These are phyloP conservation scores for Ophioninae sp. DNA, from an alignment of 2,888 invertebrate genomes.

Conservation along the genomic window DNA sequence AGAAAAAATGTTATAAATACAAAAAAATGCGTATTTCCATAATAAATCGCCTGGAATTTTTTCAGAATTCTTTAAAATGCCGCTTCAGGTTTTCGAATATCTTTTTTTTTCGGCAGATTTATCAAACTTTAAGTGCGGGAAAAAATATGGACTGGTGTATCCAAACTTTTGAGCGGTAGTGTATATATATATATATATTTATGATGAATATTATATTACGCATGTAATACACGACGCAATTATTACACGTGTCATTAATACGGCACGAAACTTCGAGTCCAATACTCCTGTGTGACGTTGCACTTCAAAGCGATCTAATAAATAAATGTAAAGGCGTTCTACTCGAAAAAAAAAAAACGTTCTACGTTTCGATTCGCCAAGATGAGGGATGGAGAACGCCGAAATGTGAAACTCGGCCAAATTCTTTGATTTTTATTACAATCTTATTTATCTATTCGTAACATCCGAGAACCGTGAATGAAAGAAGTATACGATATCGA, in stretches of 20 bases:
- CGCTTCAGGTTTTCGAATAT: too few species aligned
- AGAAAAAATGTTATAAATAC: too few species aligned
- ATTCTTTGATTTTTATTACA: not conserved
- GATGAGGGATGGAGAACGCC: not conserved
- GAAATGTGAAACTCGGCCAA: not conserved
- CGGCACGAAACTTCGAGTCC: conserved; percentile 26
- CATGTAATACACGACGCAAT: conserved; percentile 19
- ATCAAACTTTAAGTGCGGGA: too few species aligned
- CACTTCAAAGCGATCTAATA: conserved; percentile 10
- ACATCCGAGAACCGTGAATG: not conserved
- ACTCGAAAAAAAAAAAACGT: not conserved
- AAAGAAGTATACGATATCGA: not conserved
- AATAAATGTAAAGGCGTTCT: conserved; percentile 23
- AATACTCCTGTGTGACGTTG: conserved; percentile 10
- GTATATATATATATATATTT: conserved; percentile 53
- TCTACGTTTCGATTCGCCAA: not conserved
- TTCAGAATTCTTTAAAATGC: too few species aligned
- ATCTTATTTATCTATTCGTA: not conserved
- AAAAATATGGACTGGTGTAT: too few species aligned
- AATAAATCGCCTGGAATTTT: too few species aligned
- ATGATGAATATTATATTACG: conserved; percentile 28
- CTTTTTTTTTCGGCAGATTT: too few species aligned
- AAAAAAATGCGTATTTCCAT: too few species aligned
- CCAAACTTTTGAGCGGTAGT: too few species aligned
- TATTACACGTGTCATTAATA: conserved; percentile 21